Evolutionary conservation across 1,140 invertebrate species (phyloP).

Genomic region (Hestina assimilis): DNA sequence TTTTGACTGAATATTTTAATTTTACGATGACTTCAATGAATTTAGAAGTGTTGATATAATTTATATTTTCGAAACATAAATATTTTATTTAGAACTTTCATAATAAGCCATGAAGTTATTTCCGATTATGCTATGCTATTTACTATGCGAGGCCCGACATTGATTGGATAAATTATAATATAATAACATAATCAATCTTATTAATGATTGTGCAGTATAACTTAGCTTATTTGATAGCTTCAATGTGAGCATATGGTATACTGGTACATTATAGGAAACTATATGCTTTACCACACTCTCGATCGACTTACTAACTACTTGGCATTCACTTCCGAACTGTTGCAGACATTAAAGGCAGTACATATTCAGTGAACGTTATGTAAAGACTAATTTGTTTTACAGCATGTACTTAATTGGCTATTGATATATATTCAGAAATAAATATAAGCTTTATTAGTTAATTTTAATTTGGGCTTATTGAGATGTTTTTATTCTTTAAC

Average conservation of each 20-base stretch:
- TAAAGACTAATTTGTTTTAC: neutral
- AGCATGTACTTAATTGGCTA: neutral
- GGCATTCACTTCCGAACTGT: constrained; percentile 26
- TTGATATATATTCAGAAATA: neutral
- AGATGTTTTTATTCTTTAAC: too few species aligned
- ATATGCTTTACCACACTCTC: constrained; percentile 23
- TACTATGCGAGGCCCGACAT: too few species aligned
- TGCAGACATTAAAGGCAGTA: constrained; percentile 10
- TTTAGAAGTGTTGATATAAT: too few species aligned
- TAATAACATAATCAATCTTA: neutral
- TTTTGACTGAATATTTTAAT: too few species aligned
- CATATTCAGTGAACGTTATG: neutral
- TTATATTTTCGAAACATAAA: too few species aligned
- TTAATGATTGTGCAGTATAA: neutral
- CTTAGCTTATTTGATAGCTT: constrained; percentile 11
- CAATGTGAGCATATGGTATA: neutral
- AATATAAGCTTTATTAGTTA: too few species aligned
- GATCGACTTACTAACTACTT: constrained; percentile 31
- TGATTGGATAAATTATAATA: neutral
- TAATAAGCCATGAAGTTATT: neutral
- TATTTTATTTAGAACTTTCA: too few species aligned
- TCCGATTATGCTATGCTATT: too few species aligned
- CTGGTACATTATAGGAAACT: constrained; percentile 9
- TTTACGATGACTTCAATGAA: too few species aligned
- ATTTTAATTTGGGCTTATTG: too few species aligned